Evolutionary conservation across 2,888 invertebrate genomes (phyloP).

Genomic region (Gandaritis pyraliata): DNA sequence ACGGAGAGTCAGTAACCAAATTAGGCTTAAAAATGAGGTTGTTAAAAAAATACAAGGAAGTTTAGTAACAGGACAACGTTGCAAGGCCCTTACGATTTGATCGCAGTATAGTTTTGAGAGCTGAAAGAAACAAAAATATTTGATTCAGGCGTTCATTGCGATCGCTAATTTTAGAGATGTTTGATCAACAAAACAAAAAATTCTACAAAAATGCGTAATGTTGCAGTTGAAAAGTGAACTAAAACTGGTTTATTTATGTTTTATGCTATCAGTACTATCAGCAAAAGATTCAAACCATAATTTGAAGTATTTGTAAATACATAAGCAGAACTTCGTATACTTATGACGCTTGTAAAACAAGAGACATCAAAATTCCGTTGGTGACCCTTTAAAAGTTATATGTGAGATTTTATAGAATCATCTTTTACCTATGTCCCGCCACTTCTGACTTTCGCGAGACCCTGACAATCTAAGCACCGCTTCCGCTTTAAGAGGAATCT

Average conservation of each 20-base stretch:
- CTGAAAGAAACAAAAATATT: slow-evolving; percentile 70
- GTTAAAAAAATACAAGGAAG: slow-evolving; percentile 46
- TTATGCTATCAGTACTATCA: too few species aligned
- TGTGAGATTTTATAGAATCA: too few species aligned
- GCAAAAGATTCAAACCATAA: too few species aligned
- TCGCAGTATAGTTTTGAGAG: slow-evolving; percentile 80
- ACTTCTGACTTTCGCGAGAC: too few species aligned
- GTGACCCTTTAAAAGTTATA: too few species aligned
- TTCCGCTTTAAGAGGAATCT: too few species aligned
- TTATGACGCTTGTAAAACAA: too few species aligned
- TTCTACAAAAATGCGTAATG: slow-evolving; percentile 2
- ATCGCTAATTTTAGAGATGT: slow-evolving; percentile 41
- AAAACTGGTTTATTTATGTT: background rate
- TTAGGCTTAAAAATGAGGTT: slow-evolving; percentile 39
- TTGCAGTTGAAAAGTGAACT: background rate
- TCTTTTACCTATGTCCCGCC: too few species aligned
- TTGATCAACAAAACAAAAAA: slow-evolving; percentile 10
- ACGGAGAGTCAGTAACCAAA: slow-evolving; percentile 25
- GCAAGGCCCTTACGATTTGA: slow-evolving; percentile 76
- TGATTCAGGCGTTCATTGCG: slow-evolving; percentile 14
- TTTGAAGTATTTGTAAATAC: too few species aligned
- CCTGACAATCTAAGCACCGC: too few species aligned
- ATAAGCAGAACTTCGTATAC: too few species aligned
- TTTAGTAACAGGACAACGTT: slow-evolving; percentile 59
- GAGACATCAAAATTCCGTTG: too few species aligned